These are phyloP conservation scores for Steromphala cineraria DNA, from an alignment of 2,888 invertebrate species.

Conservation along the genomic window DNA sequence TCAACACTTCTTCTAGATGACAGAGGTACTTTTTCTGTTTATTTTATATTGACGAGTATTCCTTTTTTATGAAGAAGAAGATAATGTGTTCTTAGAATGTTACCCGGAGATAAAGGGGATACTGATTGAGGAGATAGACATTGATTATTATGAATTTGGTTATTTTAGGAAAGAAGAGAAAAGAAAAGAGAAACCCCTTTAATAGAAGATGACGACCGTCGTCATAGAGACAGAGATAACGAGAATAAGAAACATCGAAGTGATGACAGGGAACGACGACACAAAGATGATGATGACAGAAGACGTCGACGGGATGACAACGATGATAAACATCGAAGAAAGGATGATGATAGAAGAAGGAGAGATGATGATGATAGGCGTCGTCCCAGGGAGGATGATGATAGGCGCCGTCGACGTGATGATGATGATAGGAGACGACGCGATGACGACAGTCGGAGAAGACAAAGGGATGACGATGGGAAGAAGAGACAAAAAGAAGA, in stretches of 20 bases:
- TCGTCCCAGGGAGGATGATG: slow-evolving; percentile 23
- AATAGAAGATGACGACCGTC: slow-evolving; percentile 32
- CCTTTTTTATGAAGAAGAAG: no score
- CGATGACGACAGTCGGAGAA: slow-evolving; percentile 6
- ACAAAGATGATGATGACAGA: slow-evolving; percentile 42
- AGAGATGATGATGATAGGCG: slow-evolving; percentile 24
- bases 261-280: slow-evolving; percentile 42
- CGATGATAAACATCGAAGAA: slow-evolving; percentile 18
- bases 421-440: slow-evolving; percentile 24
- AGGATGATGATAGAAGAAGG: slow-evolving; percentile 24
- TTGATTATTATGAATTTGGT: not conserved
- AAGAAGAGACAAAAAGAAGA: slow-evolving; percentile 21
- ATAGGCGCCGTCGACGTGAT: slow-evolving; percentile 31
- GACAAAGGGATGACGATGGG: not conserved
- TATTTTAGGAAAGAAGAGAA: slow-evolving; percentile 27
- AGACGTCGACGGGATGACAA: slow-evolving; percentile 43
- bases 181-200: slow-evolving; percentile 17
- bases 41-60: no score
- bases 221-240: slow-evolving; percentile 28
- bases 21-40: no score
- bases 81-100: no score
- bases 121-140: no score
- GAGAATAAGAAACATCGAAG: slow-evolving; percentile 31
- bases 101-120: no score
- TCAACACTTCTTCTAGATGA: no score